A percentile compares a stretch with the other conserved stretches of the same genome.
phyloP scores from a whole-genome alignment of 37 sponge, comb jelly and placozoan genomes.

The Trichoplax adhaerens region DNA sequence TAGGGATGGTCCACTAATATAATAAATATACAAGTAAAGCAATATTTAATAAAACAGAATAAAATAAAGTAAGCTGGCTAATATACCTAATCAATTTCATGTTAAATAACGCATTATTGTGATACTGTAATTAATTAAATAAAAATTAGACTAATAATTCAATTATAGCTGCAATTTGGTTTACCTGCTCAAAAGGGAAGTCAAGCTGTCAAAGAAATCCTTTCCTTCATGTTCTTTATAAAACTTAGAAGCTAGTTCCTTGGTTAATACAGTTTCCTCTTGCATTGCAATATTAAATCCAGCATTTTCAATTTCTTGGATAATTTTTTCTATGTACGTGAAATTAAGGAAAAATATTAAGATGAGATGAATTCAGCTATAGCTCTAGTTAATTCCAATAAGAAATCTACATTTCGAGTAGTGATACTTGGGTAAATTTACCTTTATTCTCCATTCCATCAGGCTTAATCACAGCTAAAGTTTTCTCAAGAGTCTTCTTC shows the following conservation, averaged over 20 bases:
- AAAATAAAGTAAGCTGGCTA: too few relatives aligned
- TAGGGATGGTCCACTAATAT: constrained; percentile 63
- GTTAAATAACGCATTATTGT: too few relatives aligned
- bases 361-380: background rate
- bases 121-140: too few relatives aligned
- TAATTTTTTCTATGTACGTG: constrained; percentile 38
- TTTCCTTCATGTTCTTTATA: constrained; percentile 77
- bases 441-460: constrained; percentile 58
- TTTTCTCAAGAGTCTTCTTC: constrained; percentile 30
- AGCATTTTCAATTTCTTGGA: constrained; percentile 69
- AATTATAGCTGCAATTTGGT: too few relatives aligned
- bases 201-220: constrained; percentile 75
- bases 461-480: constrained; percentile 93
- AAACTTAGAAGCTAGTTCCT: constrained; percentile 80
- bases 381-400: background rate
- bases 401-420: background rate
- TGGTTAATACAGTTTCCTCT: constrained; percentile 76
- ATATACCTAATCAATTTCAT: too few relatives aligned
- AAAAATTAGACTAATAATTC: too few relatives aligned
- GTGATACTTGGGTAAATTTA: constrained; percentile 1
- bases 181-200: constrained; percentile 70
- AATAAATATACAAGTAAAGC: background rate
- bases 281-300: constrained; percentile 76
- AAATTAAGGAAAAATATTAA: background rate
- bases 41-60: background rate